Base-by-base conservation (phyloP, 2,113 vertebrate genomes). In the Mola mola region DNA sequence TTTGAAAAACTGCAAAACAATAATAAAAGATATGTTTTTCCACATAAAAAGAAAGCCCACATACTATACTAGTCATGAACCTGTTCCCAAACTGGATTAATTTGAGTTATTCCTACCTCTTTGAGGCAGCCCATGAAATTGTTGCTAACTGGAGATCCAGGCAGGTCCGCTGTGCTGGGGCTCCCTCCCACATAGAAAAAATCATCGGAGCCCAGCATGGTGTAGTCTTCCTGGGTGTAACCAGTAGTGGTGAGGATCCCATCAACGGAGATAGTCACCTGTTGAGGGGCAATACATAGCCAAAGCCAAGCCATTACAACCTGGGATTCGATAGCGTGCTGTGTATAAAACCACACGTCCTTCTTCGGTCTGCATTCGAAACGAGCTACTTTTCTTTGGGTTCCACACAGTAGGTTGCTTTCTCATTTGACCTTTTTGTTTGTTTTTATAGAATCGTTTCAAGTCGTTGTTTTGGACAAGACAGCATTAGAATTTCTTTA, bases 121-220 rank as follows among this genome's bases (percentile, higher is more conserved):
- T 93, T 94, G 31, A 99, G 93, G 83, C 97, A 99, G 78, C 97
- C 97, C 96, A 98, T 98, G 89, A 99, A 99, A 86, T 99, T 99
- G 92, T 99, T 99, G 95, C 97, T 99, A 84, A 99, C 96, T 2
- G 97, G 97, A 37, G 97, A 99, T 17, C 97, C 97, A 13, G 97
- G 97, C 65, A 99, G 90, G 83, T 99, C 97, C 0, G 97, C 97
- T 0, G 97, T 99, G 69, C 96, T 99, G 9, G 96, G 97, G 74
- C 96, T 98, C 62, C 97, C 97, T 44, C 97, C 97, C 31, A 99
- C 97, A 0, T 99, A 99, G 91, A 99, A 99, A 92, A 99, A 99
- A 87, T 99, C 97, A 60, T 99, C 97, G 0, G 96, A 98, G 57
- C 97, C 97, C 85, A 99, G 91, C 97, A 99, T 99, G 87, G 97